These are phyloP conservation scores for Aselliscus stoliczkanus DNA, from an alignment of 2,797 vertebrate species.

Conservation along the genomic window DNA sequence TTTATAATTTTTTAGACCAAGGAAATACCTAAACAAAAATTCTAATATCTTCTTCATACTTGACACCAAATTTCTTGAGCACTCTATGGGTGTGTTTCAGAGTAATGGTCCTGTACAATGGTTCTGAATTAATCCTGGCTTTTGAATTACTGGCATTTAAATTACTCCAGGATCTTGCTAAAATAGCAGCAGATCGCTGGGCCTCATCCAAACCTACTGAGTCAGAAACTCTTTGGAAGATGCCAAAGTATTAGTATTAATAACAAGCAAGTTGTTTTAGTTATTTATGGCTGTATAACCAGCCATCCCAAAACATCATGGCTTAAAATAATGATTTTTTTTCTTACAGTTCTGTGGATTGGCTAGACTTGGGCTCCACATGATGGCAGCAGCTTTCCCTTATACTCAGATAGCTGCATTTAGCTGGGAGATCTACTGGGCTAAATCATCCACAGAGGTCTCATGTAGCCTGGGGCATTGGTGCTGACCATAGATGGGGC, in stretches of 20 bases:
- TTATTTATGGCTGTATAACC: not conserved
- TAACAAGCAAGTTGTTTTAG: not conserved
- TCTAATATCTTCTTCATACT: not conserved
- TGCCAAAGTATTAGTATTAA: not conserved
- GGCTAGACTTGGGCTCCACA: not conserved
- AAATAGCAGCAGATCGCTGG: not conserved
- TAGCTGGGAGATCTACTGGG: not conserved
- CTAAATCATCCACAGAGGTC: not conserved
- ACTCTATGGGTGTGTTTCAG: not conserved
- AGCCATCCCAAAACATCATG: not conserved
- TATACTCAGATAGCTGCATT: not conserved
- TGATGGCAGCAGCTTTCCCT: not conserved
- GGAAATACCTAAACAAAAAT: not conserved
- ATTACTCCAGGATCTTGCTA: not conserved
- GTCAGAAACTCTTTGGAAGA: not conserved
- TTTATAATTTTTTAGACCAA: not conserved
- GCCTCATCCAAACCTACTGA: not conserved
- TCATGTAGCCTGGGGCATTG: not conserved
- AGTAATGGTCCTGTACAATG: not conserved
- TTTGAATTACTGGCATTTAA: not conserved
- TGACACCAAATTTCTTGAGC: not conserved
- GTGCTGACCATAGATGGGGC: not conserved
- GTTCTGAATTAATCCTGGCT: not conserved
- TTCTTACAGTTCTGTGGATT: not conserved
- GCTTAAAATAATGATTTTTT: not conserved